Evolutionary conservation across 2,888 invertebrate genomes (phyloP), one percentile per base, ranked within the genome.

Genomic region (Neuroscelio doddi): DNA sequence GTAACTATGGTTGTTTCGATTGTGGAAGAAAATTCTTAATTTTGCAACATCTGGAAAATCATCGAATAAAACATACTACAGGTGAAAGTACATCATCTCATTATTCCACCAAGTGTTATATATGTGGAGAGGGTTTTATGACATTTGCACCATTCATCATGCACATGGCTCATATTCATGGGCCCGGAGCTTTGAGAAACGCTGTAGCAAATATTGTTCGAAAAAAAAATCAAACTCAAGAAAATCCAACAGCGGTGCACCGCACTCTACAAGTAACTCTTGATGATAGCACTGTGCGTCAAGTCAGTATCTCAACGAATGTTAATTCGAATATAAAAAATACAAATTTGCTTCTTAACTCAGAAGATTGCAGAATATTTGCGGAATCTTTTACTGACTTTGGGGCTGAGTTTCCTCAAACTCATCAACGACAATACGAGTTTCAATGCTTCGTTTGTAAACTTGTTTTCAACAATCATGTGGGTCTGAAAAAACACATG

Each of bases 111-210:
- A 64, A 46, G 27, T 68, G 68, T 29, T 21, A 36, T 1, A 8
- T 30, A 0, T 68, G 68, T n/a, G 3, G 2, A 1, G 68, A 68
- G 12, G 61, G 61, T 0, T 68, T 61, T 30, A 34, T 1, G 0
- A 26, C 7, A 1, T 42, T 12, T 10, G 50, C 64, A 0, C 12
- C 27, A 0, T 12, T 64, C 5, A 21, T 61, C 8, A 64, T 68
- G 64, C 68, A 68, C 29, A 36, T 57, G 0, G 61, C 57, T 3
- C 68, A 68, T 29, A 14, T 68, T 7, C 68, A 68, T 44, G 64
- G 57, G 15, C 10, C 5, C 0, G 57, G 38, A 0, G 49, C 44
- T 4, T 12, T 64, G 30, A 63, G 41, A 14, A 58, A 62, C 12
- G 32, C 41, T 5, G 24, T 55, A 12, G 1, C 21, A 1, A 34